Base-by-base conservation (phyloP, 2,797 vertebrate genomes). In the Eulemur albifrons region DNA sequence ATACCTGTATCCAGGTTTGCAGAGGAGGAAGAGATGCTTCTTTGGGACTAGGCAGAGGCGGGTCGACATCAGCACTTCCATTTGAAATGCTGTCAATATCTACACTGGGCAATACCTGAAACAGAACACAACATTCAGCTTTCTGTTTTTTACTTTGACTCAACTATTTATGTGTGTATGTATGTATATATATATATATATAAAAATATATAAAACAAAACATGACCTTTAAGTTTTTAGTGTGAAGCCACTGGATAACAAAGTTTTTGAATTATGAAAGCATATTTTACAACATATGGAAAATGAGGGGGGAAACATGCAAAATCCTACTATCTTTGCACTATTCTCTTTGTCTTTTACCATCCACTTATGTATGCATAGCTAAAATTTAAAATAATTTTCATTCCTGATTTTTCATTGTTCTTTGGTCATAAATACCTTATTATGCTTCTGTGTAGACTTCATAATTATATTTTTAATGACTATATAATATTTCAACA, bases 51-150 rank as follows among this genome's bases (percentile, higher is more conserved):
- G 96, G 50, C 30, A 75, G 52, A 67, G 59, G 3, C 0, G 93
- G 85, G 59, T 43, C 70, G 27, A 43, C 17, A 4, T 72, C 95
- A 54, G 38, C 40, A 75, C 97, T 98, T 75, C 67, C 96, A 95
- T 98, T 98, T 9, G 98, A 98, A 97, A 98, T 59, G 92, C 99
- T 99, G 85, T 99, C 98, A 90, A 99, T 99, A 96, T 99, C 99
- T 89, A 99, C 98, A 92, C 89, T 99, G 38, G 99, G 99, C 70
- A 99, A 98, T 40, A 99, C 98, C 99, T 99, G 97, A 32, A 95
- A 96, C 1, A 97, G 52, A 96, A 67, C 7, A 75, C 40, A 83
- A 67, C 17, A 81, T 15, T 4, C 7, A 94, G 73, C 5, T 27
- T 96, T 95, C 27, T n/a, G 3, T n/a, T 93, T 14, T 76, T 52